phyloP scores from a whole-genome alignment of 2,797 vertebrate genomes.

The Benthosema pterotum region DNA sequence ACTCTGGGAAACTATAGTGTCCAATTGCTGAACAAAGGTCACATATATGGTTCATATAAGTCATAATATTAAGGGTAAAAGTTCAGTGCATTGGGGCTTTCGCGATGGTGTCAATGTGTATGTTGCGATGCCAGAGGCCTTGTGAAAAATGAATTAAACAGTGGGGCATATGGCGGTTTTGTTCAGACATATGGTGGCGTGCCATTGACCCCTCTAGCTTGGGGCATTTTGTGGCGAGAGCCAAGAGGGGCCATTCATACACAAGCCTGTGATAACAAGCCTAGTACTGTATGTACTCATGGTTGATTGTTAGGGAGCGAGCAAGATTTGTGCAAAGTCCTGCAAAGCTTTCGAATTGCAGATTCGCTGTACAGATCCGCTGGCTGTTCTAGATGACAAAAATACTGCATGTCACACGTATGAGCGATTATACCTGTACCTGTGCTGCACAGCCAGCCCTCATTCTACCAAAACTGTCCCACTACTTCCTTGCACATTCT shows the following conservation, averaged over 20 bases:
- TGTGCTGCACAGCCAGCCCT: too few relatives aligned
- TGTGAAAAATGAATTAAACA: conserved; percentile 73
- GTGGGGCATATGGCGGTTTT: conserved; percentile 75
- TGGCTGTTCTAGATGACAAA: too few relatives aligned
- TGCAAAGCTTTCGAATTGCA: too few relatives aligned
- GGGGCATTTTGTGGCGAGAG: conserved; percentile 60
- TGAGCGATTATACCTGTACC: too few relatives aligned
- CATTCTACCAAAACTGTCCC: too few relatives aligned
- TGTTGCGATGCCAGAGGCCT: conserved; percentile 46
- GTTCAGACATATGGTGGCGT: conserved; percentile 73
- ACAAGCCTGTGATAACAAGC: conserved; percentile 44
- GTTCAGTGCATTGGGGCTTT: conserved; percentile 21
- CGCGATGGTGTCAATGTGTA: conserved; percentile 23
- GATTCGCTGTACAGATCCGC: too few relatives aligned
- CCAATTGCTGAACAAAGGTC: not conserved
- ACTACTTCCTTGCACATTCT: not conserved
- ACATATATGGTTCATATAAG: conserved; percentile 25
- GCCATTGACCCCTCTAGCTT: conserved; percentile 64
- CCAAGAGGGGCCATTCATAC: conserved; percentile 64
- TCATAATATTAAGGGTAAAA: conserved; percentile 27
- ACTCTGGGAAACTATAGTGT: too few relatives aligned
- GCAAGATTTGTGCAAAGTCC: too few relatives aligned
- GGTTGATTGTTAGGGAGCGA: too few relatives aligned
- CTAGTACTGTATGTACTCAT: too few relatives aligned
- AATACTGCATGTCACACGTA: too few relatives aligned